Percentiles rank a stretch among this genome's conserved stretches.
Conservation (phyloP, 2,888 invertebrate species). For the Caenorhabditis uteleia region DNA sequence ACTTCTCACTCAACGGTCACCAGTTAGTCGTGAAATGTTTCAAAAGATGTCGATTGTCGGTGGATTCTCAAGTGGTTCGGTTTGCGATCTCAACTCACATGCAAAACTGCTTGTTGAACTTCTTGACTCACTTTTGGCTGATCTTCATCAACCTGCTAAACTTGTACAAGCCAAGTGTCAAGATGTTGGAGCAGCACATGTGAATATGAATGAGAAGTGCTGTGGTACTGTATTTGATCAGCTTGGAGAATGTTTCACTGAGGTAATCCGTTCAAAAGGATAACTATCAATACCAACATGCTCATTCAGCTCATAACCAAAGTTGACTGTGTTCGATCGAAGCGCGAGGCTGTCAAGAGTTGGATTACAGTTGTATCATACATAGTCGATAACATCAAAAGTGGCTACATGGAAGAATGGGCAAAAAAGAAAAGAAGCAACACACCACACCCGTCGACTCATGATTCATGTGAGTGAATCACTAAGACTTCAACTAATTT, state of each 20-base stretch:
- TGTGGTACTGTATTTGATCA: conserved; percentile 64
- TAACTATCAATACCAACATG: no score
- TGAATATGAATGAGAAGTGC: conserved; percentile 56
- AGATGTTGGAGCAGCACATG: conserved; percentile 62
- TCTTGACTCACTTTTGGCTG: conserved; percentile 58
- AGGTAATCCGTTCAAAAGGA: conserved; percentile 28
- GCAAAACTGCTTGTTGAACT: conserved; percentile 56
- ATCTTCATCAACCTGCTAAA: conserved; percentile 60
- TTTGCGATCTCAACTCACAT: conserved; percentile 60
- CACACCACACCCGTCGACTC: conserved; percentile 17
- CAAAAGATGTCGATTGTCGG: conserved; percentile 68
- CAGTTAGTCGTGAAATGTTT: conserved; percentile 59
- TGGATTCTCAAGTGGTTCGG: conserved; percentile 54
- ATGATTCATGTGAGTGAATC: background rate
- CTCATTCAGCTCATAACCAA: conserved; percentile 62
- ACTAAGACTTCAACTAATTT: conserved; percentile 6
- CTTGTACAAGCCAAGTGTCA: conserved; percentile 58
- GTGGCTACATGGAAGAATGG: conserved; percentile 61
- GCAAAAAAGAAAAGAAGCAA: conserved; percentile 48
- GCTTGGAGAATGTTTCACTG: conserved; percentile 64
- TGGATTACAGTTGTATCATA: conserved; percentile 64
- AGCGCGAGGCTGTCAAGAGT: conserved; percentile 65
- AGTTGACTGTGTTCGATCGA: conserved; percentile 63
- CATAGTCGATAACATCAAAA: conserved; percentile 63
- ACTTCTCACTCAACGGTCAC: conserved; percentile 46